These are phyloP conservation scores for Adelosebastes latens DNA, from an alignment of 2,797 vertebrate species.

Conservation along the genomic window DNA sequence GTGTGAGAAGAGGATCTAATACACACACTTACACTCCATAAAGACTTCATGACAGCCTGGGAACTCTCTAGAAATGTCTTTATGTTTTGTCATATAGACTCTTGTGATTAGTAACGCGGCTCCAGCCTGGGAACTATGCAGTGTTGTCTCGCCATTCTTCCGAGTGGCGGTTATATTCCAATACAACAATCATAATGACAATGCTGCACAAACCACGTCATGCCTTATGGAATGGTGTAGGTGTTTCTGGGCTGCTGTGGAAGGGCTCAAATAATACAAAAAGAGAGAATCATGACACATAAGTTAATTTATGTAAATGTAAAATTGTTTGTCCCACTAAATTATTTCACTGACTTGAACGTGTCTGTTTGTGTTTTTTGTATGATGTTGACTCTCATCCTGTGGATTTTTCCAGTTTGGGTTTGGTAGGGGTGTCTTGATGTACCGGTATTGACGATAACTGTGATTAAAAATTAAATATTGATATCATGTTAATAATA, in stretches of 20 bases:
- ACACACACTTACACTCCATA: conserved; percentile 54
- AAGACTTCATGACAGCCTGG: conserved; percentile 52
- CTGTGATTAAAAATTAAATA: no score
- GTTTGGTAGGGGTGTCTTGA: neutral
- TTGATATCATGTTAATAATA: no score
- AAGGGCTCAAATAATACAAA: conserved; percentile 26
- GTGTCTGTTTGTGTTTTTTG: conserved; percentile 6
- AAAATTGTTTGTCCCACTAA: conserved; percentile 68
- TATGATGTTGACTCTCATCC: neutral
- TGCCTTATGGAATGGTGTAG: conserved; percentile 21
- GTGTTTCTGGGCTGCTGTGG: conserved; percentile 5
- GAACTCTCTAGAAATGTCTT: conserved; percentile 39
- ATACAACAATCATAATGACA: neutral
- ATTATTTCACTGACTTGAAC: conserved; percentile 67
- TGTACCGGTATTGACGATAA: no score
- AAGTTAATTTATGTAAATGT: conserved; percentile 68
- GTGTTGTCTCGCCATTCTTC: neutral
- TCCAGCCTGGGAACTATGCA: conserved; percentile 34
- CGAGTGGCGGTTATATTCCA: neutral
- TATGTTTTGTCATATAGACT: neutral
- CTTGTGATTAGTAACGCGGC: neutral
- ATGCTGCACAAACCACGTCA: conserved; percentile 33
- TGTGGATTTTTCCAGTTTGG: neutral
- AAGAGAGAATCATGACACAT: conserved; percentile 29
- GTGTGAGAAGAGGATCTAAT: conserved; percentile 52